Evolutionary conservation across 1,140 invertebrate genomes (phyloP).

Genomic region (Drosophila trapezifrons): DNA sequence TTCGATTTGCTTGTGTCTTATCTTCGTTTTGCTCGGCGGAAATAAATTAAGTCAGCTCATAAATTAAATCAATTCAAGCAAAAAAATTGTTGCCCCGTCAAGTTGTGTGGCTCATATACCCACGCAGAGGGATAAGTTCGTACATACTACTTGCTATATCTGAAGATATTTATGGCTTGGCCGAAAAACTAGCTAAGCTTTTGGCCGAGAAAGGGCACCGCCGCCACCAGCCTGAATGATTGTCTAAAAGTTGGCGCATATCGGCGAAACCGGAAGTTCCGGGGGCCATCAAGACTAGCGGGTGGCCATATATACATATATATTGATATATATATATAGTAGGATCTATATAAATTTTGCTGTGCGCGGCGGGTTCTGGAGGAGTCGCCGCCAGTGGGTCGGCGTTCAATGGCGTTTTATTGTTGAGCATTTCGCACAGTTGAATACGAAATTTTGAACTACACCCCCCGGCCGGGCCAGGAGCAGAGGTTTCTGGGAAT

Average conservation of each 20-base stretch:
- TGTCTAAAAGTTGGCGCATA: conserved; percentile 77
- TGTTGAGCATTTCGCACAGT: conserved; percentile 72
- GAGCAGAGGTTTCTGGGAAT: background rate
- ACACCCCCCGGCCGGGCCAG: background rate
- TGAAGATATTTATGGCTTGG: conserved; percentile 61
- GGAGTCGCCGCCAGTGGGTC: conserved; percentile 50
- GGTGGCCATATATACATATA: conserved; percentile 48
- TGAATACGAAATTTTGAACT: conserved; percentile 43
- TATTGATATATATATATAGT: background rate
- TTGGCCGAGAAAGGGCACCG: conserved; percentile 50
- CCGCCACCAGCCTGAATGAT: conserved; percentile 54
- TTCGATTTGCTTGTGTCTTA: conserved; percentile 18
- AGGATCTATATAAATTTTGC: conserved; percentile 9
- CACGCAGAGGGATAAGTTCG: conserved; percentile 21
- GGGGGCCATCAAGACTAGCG: conserved; percentile 69
- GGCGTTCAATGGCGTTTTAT: conserved; percentile 72
- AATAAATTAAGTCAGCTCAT: conserved; percentile 79
- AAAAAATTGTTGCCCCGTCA: conserved; percentile 61
- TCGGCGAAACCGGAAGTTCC: conserved; percentile 72
- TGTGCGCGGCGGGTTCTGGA: conserved; percentile 21
- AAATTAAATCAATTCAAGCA: conserved; percentile 63
- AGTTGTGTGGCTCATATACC: conserved; percentile 44
- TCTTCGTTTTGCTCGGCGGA: conserved; percentile 39
- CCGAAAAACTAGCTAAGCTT: conserved; percentile 63
- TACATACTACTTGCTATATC: conserved; percentile 21